Conservation (phyloP, 2,797 vertebrate genomes). For the Alca torda region DNA sequence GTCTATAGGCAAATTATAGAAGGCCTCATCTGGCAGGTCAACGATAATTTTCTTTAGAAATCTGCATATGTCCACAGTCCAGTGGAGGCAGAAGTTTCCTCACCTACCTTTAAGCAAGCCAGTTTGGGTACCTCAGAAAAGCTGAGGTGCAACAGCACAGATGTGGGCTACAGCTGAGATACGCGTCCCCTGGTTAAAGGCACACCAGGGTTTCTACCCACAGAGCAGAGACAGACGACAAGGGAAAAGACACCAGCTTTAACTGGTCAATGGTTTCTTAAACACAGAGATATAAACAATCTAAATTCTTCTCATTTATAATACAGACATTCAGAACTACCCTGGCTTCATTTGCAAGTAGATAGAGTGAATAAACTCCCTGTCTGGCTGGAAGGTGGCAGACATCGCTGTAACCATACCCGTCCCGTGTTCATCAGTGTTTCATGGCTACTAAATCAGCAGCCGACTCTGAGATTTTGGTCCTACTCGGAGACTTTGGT, state of each 20-base stretch:
- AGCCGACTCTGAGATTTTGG: not conserved
- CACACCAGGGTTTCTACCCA: not conserved
- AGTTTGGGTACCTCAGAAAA: not conserved
- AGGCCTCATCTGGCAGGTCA: not conserved
- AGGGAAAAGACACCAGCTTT: no score
- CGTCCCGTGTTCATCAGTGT: not conserved
- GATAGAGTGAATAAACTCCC: not conserved
- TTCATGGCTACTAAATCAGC: not conserved
- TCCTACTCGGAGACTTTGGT: not conserved
- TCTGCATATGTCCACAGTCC: accelerated
- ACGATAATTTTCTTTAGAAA: not conserved
- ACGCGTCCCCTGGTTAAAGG: not conserved
- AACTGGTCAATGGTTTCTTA: not conserved
- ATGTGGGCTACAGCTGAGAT: not conserved
- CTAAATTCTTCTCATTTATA: not conserved
- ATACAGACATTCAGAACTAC: not conserved
- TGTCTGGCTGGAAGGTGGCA: not conserved
- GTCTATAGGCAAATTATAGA: no score
- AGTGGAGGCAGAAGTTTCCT: not conserved
- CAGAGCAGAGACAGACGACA: accelerated
- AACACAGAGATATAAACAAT: not conserved
- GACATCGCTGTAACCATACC: not conserved
- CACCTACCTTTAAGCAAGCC: not conserved
- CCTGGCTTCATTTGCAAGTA: not conserved
- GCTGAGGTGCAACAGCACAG: no score